A percentile compares a stretch with the other conserved stretches of the same genome.
Conservation (phyloP, 2,888 invertebrate genomes). For the Napeogenes inachia region DNA sequence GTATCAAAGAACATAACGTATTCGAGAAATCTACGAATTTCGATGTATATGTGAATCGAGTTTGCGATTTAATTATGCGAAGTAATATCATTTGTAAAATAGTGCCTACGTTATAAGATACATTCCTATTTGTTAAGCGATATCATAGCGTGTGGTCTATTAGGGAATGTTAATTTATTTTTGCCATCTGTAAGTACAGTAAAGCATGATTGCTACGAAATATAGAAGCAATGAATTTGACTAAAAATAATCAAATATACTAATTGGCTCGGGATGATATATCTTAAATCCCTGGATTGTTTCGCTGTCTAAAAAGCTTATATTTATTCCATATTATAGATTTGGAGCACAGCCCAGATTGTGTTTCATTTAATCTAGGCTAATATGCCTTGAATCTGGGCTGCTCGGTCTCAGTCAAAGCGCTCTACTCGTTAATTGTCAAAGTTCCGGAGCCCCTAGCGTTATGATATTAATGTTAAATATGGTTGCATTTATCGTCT, state of each 20-base stretch:
- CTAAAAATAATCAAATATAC: too few species aligned
- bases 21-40: slow-evolving; percentile 13
- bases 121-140: neutral
- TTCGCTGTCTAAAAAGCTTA: slow-evolving; percentile 4
- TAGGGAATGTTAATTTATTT: too few species aligned
- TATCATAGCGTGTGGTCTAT: neutral
- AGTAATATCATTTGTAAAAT: neutral
- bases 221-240: too few species aligned
- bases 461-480: slow-evolving; percentile 40
- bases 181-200: too few species aligned
- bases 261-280: too few species aligned
- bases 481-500: slow-evolving; percentile 39
- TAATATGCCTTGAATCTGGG: slow-evolving; percentile 32
- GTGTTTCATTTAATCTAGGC: slow-evolving; percentile 34
- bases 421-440: slow-evolving; percentile 55
- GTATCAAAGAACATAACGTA: slow-evolving; percentile 21
- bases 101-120: neutral
- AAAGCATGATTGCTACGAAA: too few species aligned
- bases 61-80: slow-evolving; percentile 1
- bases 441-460: slow-evolving; percentile 44
- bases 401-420: slow-evolving; percentile 53
- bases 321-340: slow-evolving; percentile 25
- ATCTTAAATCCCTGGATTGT: too few species aligned
- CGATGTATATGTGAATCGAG: slow-evolving; percentile 10
- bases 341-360: slow-evolving; percentile 33